Conservation (phyloP, 2,888 invertebrate species). For the Camptogramma bilineatum region DNA sequence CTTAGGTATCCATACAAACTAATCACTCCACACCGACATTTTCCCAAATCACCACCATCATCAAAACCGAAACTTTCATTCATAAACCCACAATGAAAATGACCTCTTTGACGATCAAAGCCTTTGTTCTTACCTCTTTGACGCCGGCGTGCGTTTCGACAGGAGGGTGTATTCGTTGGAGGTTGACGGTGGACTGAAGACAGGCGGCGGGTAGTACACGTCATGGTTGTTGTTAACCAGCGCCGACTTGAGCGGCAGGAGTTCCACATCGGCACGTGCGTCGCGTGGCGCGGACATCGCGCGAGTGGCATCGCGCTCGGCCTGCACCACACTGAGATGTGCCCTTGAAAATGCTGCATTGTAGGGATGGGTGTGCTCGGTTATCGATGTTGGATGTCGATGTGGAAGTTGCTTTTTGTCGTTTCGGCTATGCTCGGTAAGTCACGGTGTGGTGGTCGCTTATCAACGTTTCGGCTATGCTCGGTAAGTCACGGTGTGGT, state of each 20-base stretch:
- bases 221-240: slow-evolving; percentile 77
- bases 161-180: slow-evolving; percentile 78
- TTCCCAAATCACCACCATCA: not conserved
- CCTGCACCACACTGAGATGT: slow-evolving; percentile 68
- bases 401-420: not conserved
- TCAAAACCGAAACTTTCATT: not conserved
- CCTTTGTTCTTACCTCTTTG: slow-evolving; percentile 69
- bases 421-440: not conserved
- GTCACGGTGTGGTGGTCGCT: too few relatives aligned
- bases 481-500: too few relatives aligned
- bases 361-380: slow-evolving; percentile 49
- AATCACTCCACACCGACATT: too few relatives aligned
- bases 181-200: slow-evolving; percentile 68
- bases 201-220: slow-evolving; percentile 69
- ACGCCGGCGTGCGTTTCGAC: slow-evolving; percentile 81
- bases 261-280: slow-evolving; percentile 74
- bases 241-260: slow-evolving; percentile 77
- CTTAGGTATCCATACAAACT: too few relatives aligned
- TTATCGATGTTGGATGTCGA: slow-evolving; percentile 2
- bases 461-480: slow-evolving; percentile 1
- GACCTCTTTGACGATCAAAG: not conserved
- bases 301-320: slow-evolving; percentile 65
- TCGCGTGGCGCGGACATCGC: slow-evolving; percentile 76
- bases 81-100: not conserved
- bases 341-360: slow-evolving; percentile 74